Evolutionary conservation across 1,140 invertebrate species (phyloP).

Genomic region (Planococcus citri): DNA sequence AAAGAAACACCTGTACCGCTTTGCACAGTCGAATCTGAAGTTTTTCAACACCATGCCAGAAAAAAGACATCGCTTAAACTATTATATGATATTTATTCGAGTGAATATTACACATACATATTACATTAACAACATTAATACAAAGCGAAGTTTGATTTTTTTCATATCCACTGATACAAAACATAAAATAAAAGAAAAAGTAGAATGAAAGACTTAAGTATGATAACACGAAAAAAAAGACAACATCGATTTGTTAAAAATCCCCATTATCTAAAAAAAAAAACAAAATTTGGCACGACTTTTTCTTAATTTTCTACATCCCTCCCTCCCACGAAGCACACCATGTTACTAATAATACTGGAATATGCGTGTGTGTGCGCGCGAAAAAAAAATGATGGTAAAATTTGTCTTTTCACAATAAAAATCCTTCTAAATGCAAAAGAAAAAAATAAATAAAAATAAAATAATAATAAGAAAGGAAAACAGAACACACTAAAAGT

Average conservation of each 20-base stretch:
- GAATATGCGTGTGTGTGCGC: not conserved
- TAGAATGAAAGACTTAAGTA: not conserved
- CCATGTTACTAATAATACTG: not conserved
- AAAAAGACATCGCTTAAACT: not conserved
- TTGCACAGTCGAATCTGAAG: too few relatives aligned
- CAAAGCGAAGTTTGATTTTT: not conserved
- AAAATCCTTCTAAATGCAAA: not conserved
- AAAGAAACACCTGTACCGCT: too few relatives aligned
- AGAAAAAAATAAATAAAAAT: too few relatives aligned
- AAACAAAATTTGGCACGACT: not conserved
- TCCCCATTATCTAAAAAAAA: too few relatives aligned
- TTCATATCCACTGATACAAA: constrained; percentile 3
- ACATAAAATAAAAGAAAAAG: not conserved
- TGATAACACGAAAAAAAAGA: not conserved
- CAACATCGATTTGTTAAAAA: not conserved
- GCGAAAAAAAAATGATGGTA: not conserved
- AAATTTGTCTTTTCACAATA: not conserved
- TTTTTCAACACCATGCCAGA: not conserved
- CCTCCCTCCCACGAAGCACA: not conserved
- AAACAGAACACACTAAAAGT: not conserved
- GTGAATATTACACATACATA: constrained; percentile 3
- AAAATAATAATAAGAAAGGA: not conserved
- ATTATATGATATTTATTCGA: not conserved
- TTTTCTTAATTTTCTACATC: not conserved
- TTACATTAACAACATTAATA: not conserved